Conservation (phyloP, 2,113 vertebrate genomes). For the Prunella himalayana region DNA sequence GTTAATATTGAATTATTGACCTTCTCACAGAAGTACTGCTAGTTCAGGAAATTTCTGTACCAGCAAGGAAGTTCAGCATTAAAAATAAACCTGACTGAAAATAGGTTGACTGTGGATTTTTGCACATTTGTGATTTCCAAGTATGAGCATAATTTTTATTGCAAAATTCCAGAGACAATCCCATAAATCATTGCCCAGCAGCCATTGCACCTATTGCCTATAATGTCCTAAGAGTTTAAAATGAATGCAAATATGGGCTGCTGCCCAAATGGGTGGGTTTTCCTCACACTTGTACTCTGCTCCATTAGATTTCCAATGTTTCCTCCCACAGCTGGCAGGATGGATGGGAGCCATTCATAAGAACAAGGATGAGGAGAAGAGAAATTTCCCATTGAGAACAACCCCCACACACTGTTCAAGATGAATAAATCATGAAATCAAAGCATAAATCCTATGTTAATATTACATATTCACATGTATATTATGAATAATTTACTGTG, state of each 20-base stretch:
- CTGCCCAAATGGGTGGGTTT: not conserved
- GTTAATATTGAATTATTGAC: constrained; percentile 34
- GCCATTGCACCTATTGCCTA: not conserved
- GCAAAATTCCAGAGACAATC: not conserved
- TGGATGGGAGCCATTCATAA: not conserved
- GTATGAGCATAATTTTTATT: not conserved
- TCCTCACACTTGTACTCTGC: too few relatives aligned
- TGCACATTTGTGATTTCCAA: not conserved
- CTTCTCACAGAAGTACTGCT: not conserved
- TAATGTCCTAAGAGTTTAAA: not conserved
- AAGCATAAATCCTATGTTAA: not conserved
- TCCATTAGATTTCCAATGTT: not conserved
- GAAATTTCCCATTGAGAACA: not conserved
- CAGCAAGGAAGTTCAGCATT: not conserved
- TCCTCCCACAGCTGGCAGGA: not conserved
- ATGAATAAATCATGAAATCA: not conserved
- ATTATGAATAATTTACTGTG: not conserved
- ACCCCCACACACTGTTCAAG: not conserved
- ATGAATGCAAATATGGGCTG: not conserved
- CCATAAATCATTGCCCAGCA: not conserved
- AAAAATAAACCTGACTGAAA: not conserved
- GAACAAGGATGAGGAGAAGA: not conserved
- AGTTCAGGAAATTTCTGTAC: not conserved
- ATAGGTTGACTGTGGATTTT: not conserved
- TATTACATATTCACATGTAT: not conserved